Evolutionary conservation across 2,888 invertebrate genomes (phyloP).

Genomic region (Celastrina argiolus): DNA sequence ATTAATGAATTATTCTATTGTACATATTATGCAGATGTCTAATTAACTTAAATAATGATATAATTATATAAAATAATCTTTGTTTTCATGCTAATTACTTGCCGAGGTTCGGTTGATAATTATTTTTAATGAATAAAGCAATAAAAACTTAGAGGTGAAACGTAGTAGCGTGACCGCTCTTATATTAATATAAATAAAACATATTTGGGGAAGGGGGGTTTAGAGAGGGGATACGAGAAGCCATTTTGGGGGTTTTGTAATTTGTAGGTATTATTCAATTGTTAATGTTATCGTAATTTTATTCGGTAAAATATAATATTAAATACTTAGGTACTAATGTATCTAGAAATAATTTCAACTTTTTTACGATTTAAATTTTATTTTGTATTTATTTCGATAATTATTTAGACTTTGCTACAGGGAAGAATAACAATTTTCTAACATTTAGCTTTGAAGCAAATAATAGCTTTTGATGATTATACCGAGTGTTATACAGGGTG

Average conservation of each 20-base stretch:
- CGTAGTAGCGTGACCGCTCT: constrained; percentile 6
- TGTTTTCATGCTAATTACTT: constrained; percentile 22
- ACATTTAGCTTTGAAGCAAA: too few relatives aligned
- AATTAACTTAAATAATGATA: constrained; percentile 20
- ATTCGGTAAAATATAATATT: too few relatives aligned
- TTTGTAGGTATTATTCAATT: not conserved
- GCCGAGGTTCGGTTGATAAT: constrained; percentile 10
- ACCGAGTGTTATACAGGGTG: too few relatives aligned
- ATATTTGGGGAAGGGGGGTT: not conserved
- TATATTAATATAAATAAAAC: not conserved
- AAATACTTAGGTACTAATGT: too few relatives aligned
- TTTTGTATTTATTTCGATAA: too few relatives aligned
- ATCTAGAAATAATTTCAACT: too few relatives aligned
- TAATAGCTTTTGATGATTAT: too few relatives aligned
- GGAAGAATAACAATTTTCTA: too few relatives aligned
- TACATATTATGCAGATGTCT: constrained; percentile 4
- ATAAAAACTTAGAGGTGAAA: constrained; percentile 14
- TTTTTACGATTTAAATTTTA: too few relatives aligned
- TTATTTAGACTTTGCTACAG: too few relatives aligned
- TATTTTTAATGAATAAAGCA: constrained; percentile 20
- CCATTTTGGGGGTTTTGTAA: not conserved
- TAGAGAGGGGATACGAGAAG: not conserved
- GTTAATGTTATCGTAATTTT: not conserved
- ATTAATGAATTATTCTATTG: constrained; percentile 2
- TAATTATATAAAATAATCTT: constrained; percentile 19